phyloP scores from a whole-genome alignment of 1,140 invertebrate genomes.

The Bombyx mandarina region DNA sequence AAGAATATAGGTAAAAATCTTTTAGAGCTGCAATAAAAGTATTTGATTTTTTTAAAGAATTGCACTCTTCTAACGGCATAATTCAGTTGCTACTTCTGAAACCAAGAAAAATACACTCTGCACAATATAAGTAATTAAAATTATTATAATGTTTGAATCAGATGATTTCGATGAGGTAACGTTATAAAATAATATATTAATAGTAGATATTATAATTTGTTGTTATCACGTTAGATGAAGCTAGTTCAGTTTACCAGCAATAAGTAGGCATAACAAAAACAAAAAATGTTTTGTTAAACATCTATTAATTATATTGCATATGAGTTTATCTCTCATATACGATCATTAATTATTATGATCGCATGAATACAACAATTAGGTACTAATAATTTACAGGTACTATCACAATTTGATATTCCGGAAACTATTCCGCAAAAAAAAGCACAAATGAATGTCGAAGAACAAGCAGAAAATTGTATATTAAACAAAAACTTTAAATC shows the following conservation, averaged over 20 bases:
- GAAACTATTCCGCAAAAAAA: slow-evolving; percentile 14
- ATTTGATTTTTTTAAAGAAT: too few species aligned
- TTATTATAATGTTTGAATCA: slow-evolving; percentile 47
- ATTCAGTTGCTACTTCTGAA: too few species aligned
- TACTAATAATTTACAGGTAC: slow-evolving; percentile 38
- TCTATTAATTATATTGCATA: too few species aligned
- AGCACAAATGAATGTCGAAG: slow-evolving; percentile 1
- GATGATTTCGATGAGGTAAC: slow-evolving; percentile 57
- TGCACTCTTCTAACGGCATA: too few species aligned
- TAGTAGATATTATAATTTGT: neutral
- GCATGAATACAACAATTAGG: slow-evolving; percentile 20
- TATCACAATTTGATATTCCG: slow-evolving; percentile 52
- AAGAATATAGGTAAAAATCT: too few species aligned
- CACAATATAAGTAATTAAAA: neutral
- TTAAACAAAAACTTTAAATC: neutral
- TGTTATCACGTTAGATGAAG: neutral
- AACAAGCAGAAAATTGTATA: neutral
- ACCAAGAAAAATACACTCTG: too few species aligned
- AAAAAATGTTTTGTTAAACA: too few species aligned
- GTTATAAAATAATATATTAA: slow-evolving; percentile 3
- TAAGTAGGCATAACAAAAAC: neutral
- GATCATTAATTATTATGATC: slow-evolving; percentile 1
- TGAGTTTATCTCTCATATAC: neutral
- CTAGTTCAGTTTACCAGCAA: neutral
- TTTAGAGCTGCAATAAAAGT: too few species aligned